Base-by-base conservation (phyloP, 2,888 invertebrate genomes). In the Taphrorychus bicolor region DNA sequence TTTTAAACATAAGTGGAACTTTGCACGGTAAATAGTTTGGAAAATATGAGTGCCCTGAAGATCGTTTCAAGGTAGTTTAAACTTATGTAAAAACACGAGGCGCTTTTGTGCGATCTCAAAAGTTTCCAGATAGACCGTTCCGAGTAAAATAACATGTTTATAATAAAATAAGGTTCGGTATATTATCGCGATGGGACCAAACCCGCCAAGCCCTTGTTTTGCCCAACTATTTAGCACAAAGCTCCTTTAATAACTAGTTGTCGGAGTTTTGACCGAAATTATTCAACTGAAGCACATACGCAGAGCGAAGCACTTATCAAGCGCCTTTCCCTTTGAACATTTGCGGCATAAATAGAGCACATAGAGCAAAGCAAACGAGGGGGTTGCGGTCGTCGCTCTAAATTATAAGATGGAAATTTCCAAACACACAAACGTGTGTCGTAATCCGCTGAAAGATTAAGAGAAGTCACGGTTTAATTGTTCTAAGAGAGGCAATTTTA, bases 231-330 rank as follows among this genome's bases (percentile, higher is more conserved):
- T 62, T 48, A 56, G 32, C 54, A n/a, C 19, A 63, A 57, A 63
- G 40, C 49, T 49, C 24, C 11, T 32, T 3, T 57, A 63, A 45
- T 56, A 57, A 56, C 45, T 63, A 41, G 56, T 45, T 56, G 53
- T 9, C 22, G 48, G 54, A 63, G 57, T 63, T 63, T 63, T 63
- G 63, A 63, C 63, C 57, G 49, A 41, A 57, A 63, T 63, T 63
- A 57, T 57, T 63, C 63, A 63, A 63, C 48, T 56, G 22, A 19
- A 57, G 49, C 63, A 57, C 63, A 63, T 51, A 51, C 18, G 18
- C 7, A 45, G 18, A 19, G 51, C 21, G 5, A 18, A 32, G 51
- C 18, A 51, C n/a, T 18, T 51, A 1, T 14, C 14, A 18, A 18
- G 45, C 11, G 16, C 14, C 7, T 17, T 14, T 51, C 18, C 17